These are phyloP conservation scores for Diachasmimorpha longicaudata DNA, from an alignment of 1,140 invertebrate species.

Conservation along the genomic window DNA sequence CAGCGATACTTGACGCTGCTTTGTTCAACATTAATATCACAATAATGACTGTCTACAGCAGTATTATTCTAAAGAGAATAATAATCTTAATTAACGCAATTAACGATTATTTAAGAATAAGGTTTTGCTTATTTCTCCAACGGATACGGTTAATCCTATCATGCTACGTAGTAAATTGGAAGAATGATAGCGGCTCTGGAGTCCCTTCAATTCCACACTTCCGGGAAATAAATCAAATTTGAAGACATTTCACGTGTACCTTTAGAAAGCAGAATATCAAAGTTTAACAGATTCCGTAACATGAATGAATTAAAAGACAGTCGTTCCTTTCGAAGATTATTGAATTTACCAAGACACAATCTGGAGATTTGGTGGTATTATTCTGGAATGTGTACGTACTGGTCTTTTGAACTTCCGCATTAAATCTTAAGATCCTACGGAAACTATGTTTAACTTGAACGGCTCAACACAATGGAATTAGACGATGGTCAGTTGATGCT, in stretches of 20 bases:
- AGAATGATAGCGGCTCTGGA: too few relatives aligned
- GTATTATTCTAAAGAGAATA: too few relatives aligned
- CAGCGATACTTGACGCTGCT: too few relatives aligned
- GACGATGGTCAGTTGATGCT: background rate
- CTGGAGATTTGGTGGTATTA: background rate
- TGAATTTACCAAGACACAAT: background rate
- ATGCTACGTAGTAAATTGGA: too few relatives aligned
- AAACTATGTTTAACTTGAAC: background rate
- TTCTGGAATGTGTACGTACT: background rate
- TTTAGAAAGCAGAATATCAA: background rate
- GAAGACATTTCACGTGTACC: background rate
- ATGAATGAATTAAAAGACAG: background rate
- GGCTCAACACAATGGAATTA: background rate
- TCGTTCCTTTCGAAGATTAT: background rate
- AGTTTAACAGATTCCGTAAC: background rate
- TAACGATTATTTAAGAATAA: too few relatives aligned
- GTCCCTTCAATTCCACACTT: too few relatives aligned
- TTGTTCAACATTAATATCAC: too few relatives aligned
- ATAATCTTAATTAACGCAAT: too few relatives aligned
- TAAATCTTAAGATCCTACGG: background rate
- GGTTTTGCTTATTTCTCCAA: too few relatives aligned
- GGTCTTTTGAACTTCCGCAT: background rate
- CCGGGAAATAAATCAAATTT: background rate
- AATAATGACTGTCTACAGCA: too few relatives aligned
- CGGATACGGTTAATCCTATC: too few relatives aligned